A percentile compares a stretch with the other conserved stretches of the same genome.
These are phyloP conservation scores for Timema podura DNA, from an alignment of 2,888 invertebrate species.

Conservation along the genomic window DNA sequence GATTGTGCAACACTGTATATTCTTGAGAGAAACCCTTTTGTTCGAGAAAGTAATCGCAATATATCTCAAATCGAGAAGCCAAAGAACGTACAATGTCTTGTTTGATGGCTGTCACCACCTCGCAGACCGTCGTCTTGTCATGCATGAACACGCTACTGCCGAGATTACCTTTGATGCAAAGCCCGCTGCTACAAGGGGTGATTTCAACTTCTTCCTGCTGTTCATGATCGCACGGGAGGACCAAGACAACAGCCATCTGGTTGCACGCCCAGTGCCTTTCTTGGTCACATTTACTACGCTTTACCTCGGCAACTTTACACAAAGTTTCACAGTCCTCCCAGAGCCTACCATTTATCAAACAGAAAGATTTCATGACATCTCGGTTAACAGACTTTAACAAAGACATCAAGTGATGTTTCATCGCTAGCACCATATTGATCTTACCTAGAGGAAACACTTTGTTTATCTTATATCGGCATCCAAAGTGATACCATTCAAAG, in stretches of 20 bases:
- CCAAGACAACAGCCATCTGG: too few relatives aligned
- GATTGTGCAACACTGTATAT: background rate
- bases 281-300: too few relatives aligned
- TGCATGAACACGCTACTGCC: slow-evolving; percentile 73
- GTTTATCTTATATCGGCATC: slow-evolving; percentile 72
- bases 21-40: slow-evolving; percentile 44
- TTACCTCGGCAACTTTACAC: too few relatives aligned
- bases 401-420: too few relatives aligned
- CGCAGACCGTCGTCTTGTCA: slow-evolving; percentile 67
- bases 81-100: slow-evolving; percentile 83
- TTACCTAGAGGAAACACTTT: slow-evolving; percentile 56
- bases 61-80: slow-evolving; percentile 81
- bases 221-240: too few relatives aligned
- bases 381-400: too few relatives aligned
- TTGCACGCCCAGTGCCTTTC: too few relatives aligned
- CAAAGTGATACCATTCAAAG: slow-evolving; percentile 71
- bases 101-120: slow-evolving; percentile 68
- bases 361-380: too few relatives aligned
- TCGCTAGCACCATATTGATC: too few relatives aligned
- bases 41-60: slow-evolving; percentile 88
- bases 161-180: slow-evolving; percentile 68
- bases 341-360: too few relatives aligned
- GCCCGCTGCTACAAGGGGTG: slow-evolving; percentile 54
- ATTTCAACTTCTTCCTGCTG: slow-evolving; percentile 14
- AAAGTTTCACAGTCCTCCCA: too few relatives aligned